These are phyloP conservation scores for Eurypyga helias DNA, from an alignment of 2,113 vertebrate genomes.

Conservation along the genomic window DNA sequence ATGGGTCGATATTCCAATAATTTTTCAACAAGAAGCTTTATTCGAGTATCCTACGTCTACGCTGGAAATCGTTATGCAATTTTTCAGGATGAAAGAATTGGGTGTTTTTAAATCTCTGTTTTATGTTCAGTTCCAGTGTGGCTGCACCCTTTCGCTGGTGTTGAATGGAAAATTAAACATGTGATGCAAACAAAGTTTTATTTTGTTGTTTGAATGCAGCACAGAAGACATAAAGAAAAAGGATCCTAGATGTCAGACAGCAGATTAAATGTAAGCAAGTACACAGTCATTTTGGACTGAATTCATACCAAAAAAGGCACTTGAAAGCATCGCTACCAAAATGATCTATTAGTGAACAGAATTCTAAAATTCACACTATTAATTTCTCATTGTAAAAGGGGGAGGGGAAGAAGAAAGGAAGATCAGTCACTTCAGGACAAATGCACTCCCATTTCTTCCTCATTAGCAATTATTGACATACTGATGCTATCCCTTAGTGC, in stretches of 20 bases:
- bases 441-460: not conserved
- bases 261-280: not conserved
- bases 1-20: not conserved
- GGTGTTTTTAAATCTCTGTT: not conserved
- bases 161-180: conserved; percentile 19
- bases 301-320: not conserved
- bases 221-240: not conserved
- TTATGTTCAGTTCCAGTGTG: not conserved
- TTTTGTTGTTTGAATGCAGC: not conserved
- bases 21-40: not conserved
- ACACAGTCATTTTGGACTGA: not conserved
- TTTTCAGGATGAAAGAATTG: not conserved
- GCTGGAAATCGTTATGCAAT: not conserved
- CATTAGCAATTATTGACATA: conserved; percentile 50
- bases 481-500: conserved; percentile 45
- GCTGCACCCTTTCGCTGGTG: not conserved
- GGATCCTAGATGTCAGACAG: not conserved
- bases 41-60: not conserved
- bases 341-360: not conserved
- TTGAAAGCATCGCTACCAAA: not conserved
- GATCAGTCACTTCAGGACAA: conserved; percentile 17
- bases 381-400: not conserved
- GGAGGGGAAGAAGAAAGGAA: conserved; percentile 21
- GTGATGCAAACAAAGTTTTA: conserved; percentile 10
- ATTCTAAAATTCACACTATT: not conserved